Percentiles rank a stretch among this genome's conserved stretches.
Conservation (phyloP, 2,797 vertebrate species). For the Kryptopterus vitreolus region DNA sequence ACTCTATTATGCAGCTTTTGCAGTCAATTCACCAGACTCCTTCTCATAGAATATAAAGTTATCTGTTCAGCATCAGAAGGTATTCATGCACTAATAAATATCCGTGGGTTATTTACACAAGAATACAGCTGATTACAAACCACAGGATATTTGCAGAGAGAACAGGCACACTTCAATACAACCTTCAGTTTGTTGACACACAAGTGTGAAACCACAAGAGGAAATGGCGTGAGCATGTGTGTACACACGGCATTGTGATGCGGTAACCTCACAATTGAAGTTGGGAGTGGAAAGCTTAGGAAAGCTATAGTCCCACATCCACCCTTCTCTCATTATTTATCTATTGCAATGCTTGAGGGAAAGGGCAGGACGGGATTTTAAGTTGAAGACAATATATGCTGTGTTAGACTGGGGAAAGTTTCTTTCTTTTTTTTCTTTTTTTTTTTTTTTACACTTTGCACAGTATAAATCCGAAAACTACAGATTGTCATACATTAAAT, state of each 20-base stretch:
- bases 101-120: neutral
- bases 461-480: neutral
- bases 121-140: conserved; percentile 19
- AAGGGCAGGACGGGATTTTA: neutral
- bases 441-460: neutral
- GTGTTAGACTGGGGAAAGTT: neutral
- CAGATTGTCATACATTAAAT: neutral
- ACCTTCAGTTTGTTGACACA: conserved; percentile 39
- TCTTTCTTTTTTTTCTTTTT: no score
- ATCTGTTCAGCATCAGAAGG: neutral
- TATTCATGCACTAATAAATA: conserved; percentile 14
- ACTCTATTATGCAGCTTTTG: neutral
- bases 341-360: neutral
- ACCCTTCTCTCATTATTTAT: neutral
- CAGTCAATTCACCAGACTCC: neutral
- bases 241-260: conserved; percentile 45
- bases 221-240: conserved; percentile 36
- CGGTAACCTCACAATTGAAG: conserved; percentile 29
- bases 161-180: conserved; percentile 32
- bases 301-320: conserved; percentile 18
- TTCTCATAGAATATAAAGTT: neutral
- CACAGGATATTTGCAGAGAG: conserved; percentile 4
- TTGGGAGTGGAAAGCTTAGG: conserved; percentile 29
- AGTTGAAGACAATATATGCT: neutral
- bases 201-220: conserved; percentile 44